Evolutionary conservation across 1,140 invertebrate genomes (phyloP).

Genomic region (Drosophila setifemur): DNA sequence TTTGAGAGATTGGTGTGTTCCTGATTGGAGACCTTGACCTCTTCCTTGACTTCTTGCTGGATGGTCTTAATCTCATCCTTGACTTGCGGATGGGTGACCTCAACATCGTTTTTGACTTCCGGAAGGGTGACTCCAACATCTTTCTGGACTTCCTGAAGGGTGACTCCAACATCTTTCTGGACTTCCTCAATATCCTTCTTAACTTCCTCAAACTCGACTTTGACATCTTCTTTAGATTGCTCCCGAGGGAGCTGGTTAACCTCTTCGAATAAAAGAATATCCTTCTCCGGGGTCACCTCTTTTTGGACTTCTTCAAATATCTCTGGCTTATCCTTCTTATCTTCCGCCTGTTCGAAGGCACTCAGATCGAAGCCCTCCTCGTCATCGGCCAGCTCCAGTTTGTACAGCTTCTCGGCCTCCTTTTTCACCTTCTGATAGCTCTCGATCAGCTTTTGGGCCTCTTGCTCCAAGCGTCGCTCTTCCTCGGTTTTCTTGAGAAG

Average conservation of each 20-base stretch:
- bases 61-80: neutral
- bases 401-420: conserved; percentile 67
- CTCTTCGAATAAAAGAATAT: neutral
- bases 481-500: conserved; percentile 73
- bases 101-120: neutral
- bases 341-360: conserved; percentile 57
- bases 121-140: neutral
- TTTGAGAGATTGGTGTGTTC: no score
- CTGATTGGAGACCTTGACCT: neutral
- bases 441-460: conserved; percentile 76
- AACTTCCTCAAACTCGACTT: neutral
- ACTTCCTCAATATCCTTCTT: neutral
- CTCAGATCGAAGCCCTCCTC: conserved; percentile 73
- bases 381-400: conserved; percentile 56
- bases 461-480: conserved; percentile 68
- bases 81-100: neutral
- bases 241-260: neutral
- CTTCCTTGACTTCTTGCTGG: conserved; percentile 1
- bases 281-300: neutral
- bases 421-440: conserved; percentile 80
- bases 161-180: neutral
- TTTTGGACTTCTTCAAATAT: neutral
- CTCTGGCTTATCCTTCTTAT: neutral
- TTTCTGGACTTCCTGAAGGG: neutral
- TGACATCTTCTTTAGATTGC: neutral